Conservation (phyloP, 2,113 vertebrate species). For the Marmota monax region DNA sequence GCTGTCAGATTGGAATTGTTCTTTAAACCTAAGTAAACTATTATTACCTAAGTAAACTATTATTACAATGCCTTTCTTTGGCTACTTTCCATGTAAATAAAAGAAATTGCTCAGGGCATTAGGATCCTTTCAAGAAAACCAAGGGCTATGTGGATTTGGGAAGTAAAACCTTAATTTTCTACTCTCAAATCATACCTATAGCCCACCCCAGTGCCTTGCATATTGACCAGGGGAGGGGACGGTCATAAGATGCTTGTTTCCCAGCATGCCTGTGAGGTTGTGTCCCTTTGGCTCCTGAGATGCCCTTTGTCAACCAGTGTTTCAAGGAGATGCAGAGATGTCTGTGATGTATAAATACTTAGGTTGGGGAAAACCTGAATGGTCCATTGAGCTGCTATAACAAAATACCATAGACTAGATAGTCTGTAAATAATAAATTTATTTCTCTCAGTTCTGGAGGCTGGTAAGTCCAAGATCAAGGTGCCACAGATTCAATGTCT, state of each 20-base stretch:
- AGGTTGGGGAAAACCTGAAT: too few relatives aligned
- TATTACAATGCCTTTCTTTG: neutral
- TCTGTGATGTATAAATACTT: neutral
- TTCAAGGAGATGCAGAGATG: neutral
- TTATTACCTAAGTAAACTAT: neutral
- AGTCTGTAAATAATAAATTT: too few relatives aligned
- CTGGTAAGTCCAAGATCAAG: neutral
- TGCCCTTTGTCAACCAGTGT: neutral
- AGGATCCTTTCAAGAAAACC: neutral
- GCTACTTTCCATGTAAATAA: neutral
- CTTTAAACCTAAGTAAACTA: neutral
- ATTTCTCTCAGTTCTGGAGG: too few relatives aligned
- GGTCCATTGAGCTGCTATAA: too few relatives aligned
- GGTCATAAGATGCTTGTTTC: neutral
- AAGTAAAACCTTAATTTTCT: slow-evolving; percentile 7
- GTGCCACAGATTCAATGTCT: neutral
- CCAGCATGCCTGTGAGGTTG: neutral
- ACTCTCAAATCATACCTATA: neutral
- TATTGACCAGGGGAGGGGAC: too few relatives aligned
- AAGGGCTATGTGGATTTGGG: neutral
- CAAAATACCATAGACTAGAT: too few relatives aligned
- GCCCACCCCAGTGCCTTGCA: neutral
- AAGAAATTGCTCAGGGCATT: neutral
- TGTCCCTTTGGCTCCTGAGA: neutral
- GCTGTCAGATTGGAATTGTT: neutral